A percentile compares a stretch with the other conserved stretches of the same genome.
Conservation (phyloP, 2,888 invertebrate species). For the Nineta flava region DNA sequence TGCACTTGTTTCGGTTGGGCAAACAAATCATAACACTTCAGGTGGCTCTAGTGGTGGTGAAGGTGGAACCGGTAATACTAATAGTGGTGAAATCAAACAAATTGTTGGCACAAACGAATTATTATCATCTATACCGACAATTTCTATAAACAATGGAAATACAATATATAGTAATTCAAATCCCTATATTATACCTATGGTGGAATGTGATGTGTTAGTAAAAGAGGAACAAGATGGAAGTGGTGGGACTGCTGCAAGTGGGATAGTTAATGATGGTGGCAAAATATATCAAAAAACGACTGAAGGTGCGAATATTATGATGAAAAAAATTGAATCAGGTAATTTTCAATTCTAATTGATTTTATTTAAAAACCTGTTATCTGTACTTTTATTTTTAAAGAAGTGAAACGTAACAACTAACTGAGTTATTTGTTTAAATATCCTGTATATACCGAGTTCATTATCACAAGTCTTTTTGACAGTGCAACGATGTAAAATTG, state of each 20-base stretch:
- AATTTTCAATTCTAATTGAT: not conserved
- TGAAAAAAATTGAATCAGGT: conserved; percentile 3
- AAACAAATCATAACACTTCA: not conserved
- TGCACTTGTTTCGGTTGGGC: not conserved
- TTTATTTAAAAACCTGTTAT: too few species aligned
- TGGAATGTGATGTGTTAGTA: conserved; percentile 6
- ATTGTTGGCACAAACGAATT: conserved; percentile 6
- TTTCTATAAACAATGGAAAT: conserved; percentile 8
- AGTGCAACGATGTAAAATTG: too few species aligned
- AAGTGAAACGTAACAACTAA: too few species aligned
- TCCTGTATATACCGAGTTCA: too few species aligned
- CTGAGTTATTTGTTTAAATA: too few species aligned
- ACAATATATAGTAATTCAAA: conserved; percentile 6
- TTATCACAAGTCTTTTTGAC: too few species aligned
- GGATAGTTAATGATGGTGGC: not conserved
- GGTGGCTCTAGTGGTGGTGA: too few species aligned
- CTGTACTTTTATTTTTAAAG: too few species aligned
- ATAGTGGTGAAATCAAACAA: conserved; percentile 3
- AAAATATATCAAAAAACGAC: not conserved
- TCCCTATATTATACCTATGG: conserved; percentile 7
- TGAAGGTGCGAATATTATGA: conserved; percentile 3
- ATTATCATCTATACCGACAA: conserved; percentile 5
- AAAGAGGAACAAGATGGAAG: conserved; percentile 5
- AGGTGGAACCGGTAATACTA: not conserved
- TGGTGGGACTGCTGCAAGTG: not conserved